Base-by-base conservation (phyloP, 2,797 vertebrate species). In the Xiphorhynchus erythropygius region DNA sequence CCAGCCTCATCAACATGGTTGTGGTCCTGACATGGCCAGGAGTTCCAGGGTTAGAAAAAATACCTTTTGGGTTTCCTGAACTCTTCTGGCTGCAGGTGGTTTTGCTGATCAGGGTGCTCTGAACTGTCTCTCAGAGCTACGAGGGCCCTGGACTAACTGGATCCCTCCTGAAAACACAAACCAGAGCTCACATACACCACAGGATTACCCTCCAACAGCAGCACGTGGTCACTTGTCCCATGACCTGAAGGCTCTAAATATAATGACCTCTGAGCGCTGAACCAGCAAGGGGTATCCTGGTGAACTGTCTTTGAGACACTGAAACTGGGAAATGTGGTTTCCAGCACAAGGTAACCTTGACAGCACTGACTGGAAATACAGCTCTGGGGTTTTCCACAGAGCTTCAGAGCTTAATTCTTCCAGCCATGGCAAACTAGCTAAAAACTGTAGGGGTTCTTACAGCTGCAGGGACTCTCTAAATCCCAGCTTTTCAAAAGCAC, bases 221-320 rank as follows among this genome's bases (percentile, higher is more conserved):
- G 53, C 62, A 2, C 1, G 0, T 32, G 41, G 5, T 10, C 46
- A 17, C 32, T 44, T 56, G 30, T 56, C 44, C 56, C 10, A 2
- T 41, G 37, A 22, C 11, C 9, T 49, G 50, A 57, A 33, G 68
- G 47, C 50, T 67, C 37, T 23, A 41, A 17, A 11, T 52, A 7
- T 39, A 39, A 14, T 70, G 69, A n/a, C 18, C 74, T 78, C 28
- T 2, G 7, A 75, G 44, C 30, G 9, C 56, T 62, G 42, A 67
- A 19, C 28, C 41, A 47, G 2, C 6, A 3, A 49, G 10, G 4
- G 46, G 2, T 28, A 41, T 59, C 47, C 3, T 24, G 18, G 19
- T 37, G 63, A 57, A 1, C 18, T 13, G 13, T 13, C 52, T 62
- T 60, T n/a, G 64, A 49, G 53, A 33, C 41, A 50, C 35, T 8